Percentiles rank a stretch among this genome's conserved stretches.
These are phyloP conservation scores for Spisula solida DNA, from an alignment of 2,888 invertebrate genomes.

Conservation along the genomic window DNA sequence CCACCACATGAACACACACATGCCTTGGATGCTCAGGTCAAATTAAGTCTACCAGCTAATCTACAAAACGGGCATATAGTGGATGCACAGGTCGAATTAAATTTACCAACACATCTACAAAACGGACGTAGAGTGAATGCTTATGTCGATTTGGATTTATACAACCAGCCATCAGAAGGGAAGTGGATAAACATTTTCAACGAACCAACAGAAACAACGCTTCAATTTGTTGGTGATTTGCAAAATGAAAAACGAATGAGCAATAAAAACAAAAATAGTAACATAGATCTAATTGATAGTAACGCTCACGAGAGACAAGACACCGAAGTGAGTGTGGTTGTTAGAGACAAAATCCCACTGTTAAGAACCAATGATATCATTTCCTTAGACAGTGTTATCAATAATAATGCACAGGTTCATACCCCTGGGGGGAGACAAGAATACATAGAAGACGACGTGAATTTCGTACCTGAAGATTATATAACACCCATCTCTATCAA, in stretches of 20 bases:
- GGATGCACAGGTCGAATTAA: too few relatives aligned
- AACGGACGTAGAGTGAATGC: background rate
- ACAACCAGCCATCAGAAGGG: background rate
- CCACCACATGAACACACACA: too few relatives aligned
- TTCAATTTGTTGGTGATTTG: slow-evolving; percentile 22
- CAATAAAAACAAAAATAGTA: background rate
- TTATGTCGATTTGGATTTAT: too few relatives aligned
- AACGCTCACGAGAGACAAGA: background rate
- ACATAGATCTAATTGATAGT: background rate
- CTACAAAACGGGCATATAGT: background rate
- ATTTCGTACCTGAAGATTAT: background rate
- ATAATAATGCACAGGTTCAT: background rate
- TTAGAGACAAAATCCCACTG: background rate
- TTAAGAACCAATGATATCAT: background rate
- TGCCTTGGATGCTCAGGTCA: too few relatives aligned
- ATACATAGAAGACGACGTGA: background rate
- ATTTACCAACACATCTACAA: background rate
- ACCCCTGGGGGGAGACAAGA: background rate
- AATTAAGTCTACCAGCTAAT: too few relatives aligned
- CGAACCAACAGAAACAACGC: slow-evolving; percentile 23
- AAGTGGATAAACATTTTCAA: slow-evolving; percentile 62
- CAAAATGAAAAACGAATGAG: background rate
- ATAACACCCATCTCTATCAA: background rate
- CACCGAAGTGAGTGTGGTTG: background rate
- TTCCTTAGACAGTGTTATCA: background rate